Evolutionary conservation across 1,140 invertebrate species (phyloP).

Genomic region (Aricia agestis): DNA sequence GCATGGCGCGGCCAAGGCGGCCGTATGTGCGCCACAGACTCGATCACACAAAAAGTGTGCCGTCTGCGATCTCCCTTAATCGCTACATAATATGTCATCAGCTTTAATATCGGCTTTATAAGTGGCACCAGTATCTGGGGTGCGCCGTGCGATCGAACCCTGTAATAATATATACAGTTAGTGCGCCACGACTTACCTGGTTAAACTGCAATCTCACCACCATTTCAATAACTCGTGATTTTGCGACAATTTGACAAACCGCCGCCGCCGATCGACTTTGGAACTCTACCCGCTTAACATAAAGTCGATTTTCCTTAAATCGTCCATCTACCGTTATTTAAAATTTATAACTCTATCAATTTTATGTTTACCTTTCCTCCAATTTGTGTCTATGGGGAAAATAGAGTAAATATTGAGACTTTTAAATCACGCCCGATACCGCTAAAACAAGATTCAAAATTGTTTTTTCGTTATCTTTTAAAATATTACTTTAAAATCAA

Average conservation of each 20-base stretch:
- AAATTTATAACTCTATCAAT: slow-evolving; percentile 15
- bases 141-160: slow-evolving; percentile 20
- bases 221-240: slow-evolving; percentile 59
- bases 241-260: slow-evolving; percentile 34
- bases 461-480: too few relatives aligned
- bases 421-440: background rate
- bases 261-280: background rate
- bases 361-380: slow-evolving; percentile 13
- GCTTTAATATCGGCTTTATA: slow-evolving; percentile 16
- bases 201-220: slow-evolving; percentile 42
- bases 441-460: background rate
- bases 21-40: too few relatives aligned
- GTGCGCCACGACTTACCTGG: slow-evolving; percentile 40
- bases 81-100: background rate
- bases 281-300: background rate
- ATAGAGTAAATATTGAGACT: slow-evolving; percentile 3
- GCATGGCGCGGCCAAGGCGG: too few relatives aligned
- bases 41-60: too few relatives aligned
- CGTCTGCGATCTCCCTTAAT: too few relatives aligned
- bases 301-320: background rate
- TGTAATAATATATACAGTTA: slow-evolving; percentile 52
- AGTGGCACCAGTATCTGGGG: slow-evolving; percentile 23
- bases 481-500: too few relatives aligned
- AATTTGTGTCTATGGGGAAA: slow-evolving; percentile 12
- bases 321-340: background rate